Percentiles rank a stretch among this genome's conserved stretches.
Evolutionary conservation across 1,140 invertebrate genomes (phyloP).

Genomic region (Aphis craccivora): DNA sequence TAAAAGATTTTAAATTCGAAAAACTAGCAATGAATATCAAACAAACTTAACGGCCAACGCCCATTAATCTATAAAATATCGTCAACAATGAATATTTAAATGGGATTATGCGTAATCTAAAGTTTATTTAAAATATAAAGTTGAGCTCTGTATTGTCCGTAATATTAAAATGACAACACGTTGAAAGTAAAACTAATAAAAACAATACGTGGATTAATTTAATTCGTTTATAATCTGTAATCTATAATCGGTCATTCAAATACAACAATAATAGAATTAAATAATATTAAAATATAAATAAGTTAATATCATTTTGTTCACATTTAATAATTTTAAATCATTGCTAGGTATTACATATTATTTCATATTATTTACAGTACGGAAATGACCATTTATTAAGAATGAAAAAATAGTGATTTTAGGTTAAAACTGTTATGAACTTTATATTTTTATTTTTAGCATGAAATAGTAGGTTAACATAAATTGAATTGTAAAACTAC

Average conservation of each 20-base stretch:
- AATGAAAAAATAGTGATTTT: background rate
- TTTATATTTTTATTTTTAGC: background rate
- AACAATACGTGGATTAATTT: background rate
- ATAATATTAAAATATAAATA: conserved; percentile 20
- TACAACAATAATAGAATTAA: background rate
- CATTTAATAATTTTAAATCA: background rate
- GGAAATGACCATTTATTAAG: background rate
- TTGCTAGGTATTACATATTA: background rate
- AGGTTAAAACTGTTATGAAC: background rate
- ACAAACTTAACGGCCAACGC: background rate
- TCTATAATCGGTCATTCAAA: background rate
- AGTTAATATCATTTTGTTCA: background rate
- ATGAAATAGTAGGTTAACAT: background rate
- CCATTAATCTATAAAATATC: conserved; percentile 8
- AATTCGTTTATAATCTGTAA: conserved; percentile 21
- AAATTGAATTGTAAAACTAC: background rate
- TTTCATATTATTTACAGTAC: background rate
- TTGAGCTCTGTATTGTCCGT: background rate
- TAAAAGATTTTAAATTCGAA: conserved; percentile 22
- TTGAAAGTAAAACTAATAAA: conserved; percentile 21
- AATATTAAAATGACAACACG: background rate
- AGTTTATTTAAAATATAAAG: conserved; percentile 3
- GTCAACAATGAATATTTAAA: conserved; percentile 26
- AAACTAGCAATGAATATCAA: conserved; percentile 8
- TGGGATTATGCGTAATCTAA: background rate